Percentiles rank a stretch among this genome's conserved stretches.
Evolutionary conservation across 2,797 vertebrate species (phyloP).

Genomic region (Psittacula echo): DNA sequence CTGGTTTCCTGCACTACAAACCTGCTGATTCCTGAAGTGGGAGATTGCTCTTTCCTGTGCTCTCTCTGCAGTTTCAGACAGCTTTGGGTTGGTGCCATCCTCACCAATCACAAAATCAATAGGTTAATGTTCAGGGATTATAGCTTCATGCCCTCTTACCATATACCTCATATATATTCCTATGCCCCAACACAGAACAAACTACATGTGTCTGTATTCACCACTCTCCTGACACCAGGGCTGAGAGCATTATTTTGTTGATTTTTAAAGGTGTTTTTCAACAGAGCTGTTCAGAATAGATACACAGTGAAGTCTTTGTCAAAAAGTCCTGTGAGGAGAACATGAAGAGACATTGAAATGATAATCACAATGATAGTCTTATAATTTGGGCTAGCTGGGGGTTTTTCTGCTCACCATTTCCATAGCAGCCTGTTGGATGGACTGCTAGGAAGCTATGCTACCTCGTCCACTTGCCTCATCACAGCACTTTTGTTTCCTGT

Average conservation of each 20-base stretch:
- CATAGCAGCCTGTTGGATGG: background rate
- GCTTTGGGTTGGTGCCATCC: background rate
- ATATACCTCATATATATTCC: background rate
- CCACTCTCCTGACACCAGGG: background rate
- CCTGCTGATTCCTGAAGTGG: background rate
- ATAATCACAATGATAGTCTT: background rate
- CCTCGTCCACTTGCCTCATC: background rate
- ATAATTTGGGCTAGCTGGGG: background rate
- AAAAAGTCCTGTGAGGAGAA: background rate
- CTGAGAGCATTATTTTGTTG: background rate
- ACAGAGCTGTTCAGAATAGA: background rate
- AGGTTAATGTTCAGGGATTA: background rate
- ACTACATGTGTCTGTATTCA: background rate
- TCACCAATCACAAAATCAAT: background rate
- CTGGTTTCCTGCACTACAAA: background rate
- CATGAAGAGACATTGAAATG: background rate
- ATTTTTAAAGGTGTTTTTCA: background rate
- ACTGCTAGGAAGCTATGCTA: background rate
- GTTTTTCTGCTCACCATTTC: background rate
- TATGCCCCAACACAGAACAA: background rate
- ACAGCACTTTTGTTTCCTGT: background rate
- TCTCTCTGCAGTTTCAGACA: background rate
- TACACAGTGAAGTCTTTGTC: background rate
- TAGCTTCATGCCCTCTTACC: background rate
- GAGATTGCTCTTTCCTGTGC: background rate